Conservation (phyloP, 2,113 vertebrate genomes). For the Ancistrus triradiatus region DNA sequence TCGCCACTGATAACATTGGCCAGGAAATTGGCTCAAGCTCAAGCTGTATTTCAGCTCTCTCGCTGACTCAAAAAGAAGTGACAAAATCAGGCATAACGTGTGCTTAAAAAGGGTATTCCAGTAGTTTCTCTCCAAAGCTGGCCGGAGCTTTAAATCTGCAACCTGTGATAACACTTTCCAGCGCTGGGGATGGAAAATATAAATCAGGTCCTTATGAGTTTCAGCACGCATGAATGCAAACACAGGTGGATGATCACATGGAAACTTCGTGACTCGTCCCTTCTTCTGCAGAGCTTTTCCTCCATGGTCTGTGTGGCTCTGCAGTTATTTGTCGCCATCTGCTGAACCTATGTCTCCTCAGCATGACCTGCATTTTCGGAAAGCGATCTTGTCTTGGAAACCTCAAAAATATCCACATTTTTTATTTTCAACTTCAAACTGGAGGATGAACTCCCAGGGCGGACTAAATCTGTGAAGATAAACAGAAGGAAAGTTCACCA, state of each 20-base stretch:
- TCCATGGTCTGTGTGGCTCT: not conserved
- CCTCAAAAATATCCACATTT: too few relatives aligned
- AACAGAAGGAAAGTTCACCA: too few relatives aligned
- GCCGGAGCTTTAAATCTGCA: too few relatives aligned
- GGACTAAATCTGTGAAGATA: too few relatives aligned
- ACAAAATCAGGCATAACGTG: too few relatives aligned
- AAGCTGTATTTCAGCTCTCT: conserved; percentile 11
- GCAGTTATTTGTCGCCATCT: conserved; percentile 1
- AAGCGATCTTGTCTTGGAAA: too few relatives aligned
- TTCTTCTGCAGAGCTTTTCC: not conserved
- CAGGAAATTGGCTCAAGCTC: conserved; percentile 26
- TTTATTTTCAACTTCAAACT: too few relatives aligned
- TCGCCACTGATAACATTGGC: conserved; percentile 21
- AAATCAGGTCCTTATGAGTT: not conserved
- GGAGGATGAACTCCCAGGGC: too few relatives aligned
- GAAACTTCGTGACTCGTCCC: not conserved
- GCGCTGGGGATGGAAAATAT: not conserved
- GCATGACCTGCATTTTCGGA: not conserved
- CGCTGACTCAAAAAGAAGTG: too few relatives aligned
- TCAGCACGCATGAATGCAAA: not conserved
- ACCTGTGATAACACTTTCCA: too few relatives aligned
- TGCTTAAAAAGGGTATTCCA: too few relatives aligned
- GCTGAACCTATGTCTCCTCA: not conserved
- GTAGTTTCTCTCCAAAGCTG: too few relatives aligned
- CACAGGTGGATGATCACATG: conserved; percentile 17